Evolutionary conservation across 2,797 vertebrate species (phyloP), one percentile per base, ranked within the genome.

Genomic region (Sarcophilus harrisii): DNA sequence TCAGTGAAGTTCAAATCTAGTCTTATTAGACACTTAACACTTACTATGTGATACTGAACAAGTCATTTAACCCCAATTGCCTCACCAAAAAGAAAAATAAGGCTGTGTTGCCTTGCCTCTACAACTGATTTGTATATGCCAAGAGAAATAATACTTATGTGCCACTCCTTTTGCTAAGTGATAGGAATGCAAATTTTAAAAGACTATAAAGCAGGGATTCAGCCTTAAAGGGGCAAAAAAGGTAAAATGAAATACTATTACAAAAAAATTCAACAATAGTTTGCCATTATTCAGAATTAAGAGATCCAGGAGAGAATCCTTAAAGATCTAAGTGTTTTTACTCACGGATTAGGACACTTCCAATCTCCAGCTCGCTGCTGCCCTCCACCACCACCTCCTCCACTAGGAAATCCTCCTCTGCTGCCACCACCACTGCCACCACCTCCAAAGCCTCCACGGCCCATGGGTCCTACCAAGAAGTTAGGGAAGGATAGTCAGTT

Each of bases 311-410:
- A 49, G 18, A 73, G 66, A 73, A 73, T 38, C 66, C 62, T 38
- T n/a, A 66, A 38, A 73, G 8, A 73, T 73, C n/a, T 27, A 28
- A 5, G 5, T 54, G 24, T 0, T 94, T 97, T 92, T 73, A 96
- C 99, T 99, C 97, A 99, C 99, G 98, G 99, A 97, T 99, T 99
- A 93, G 99, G 99, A 97, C 99, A 99, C 66, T 99, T 99, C 99
- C 99, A 99, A 98, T 99, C 99, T 12, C 99, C 99, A 0, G 99
- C 99, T 95, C 99, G 98, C 92, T 99, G 99, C 95, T 99, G 99
- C 49, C 99, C 99, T 0, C 99, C 99, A 0, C 98, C 99, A 0
- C 99, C 99, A 4, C 99, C 99, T 0, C 98, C 99, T 0, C 99
- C 99, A 30, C 99, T 99, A 66, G 98, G 98, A 96, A 99, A 99